Percentiles rank a stretch among this genome's conserved stretches.
Conservation (phyloP, 2,797 vertebrate species). For the Fratercula arctica region DNA sequence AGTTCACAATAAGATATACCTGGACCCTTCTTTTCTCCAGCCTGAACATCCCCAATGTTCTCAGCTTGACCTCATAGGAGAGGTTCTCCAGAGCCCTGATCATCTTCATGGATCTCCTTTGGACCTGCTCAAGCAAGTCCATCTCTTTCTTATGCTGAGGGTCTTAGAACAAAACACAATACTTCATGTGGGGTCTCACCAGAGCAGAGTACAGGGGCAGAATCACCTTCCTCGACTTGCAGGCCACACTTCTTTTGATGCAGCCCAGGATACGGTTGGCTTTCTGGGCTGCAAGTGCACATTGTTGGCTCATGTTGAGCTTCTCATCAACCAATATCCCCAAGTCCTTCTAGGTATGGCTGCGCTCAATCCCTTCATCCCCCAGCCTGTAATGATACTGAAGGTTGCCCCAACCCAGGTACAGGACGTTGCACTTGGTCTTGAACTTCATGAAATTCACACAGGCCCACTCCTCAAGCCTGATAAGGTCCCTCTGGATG, state of each 20-base stretch:
- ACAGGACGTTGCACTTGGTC: background rate
- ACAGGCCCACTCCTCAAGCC: background rate
- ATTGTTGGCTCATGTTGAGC: background rate
- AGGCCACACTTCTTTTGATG: background rate
- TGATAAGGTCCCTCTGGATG: background rate
- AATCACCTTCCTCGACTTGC: background rate
- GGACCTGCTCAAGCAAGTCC: background rate
- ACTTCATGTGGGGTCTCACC: background rate
- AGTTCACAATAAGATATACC: background rate
- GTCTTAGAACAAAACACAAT: background rate
- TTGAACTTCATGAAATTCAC: background rate
- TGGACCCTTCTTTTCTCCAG: background rate
- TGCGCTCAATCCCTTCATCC: background rate
- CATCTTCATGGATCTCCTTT: background rate
- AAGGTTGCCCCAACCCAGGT: too few relatives aligned
- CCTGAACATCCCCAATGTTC: background rate
- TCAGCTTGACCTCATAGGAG: background rate
- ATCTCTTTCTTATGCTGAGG: background rate
- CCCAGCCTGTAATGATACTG: too few relatives aligned
- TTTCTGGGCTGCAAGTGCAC: background rate
- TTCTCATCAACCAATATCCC: background rate
- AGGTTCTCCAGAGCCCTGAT: background rate
- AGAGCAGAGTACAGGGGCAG: background rate
- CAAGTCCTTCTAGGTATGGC: background rate
- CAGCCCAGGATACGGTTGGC: background rate